Evolutionary conservation across 2,797 vertebrate species (phyloP), one percentile per base, ranked within the genome.

Genomic region (Coccyzus lansbergi): DNA sequence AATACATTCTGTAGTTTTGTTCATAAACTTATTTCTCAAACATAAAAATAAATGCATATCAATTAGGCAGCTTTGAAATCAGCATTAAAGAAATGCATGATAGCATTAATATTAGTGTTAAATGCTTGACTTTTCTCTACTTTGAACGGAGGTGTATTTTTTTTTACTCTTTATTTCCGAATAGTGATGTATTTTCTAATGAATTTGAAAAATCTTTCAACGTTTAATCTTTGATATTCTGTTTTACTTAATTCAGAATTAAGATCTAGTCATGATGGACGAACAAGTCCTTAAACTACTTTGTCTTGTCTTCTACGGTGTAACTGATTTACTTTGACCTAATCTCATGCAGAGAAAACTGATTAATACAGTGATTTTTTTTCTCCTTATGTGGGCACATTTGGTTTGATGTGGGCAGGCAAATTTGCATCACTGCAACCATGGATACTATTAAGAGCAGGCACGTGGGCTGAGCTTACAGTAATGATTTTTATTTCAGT

Each of bases 381-480:
- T 95, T 79, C 88, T 94, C 79, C 84, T 86, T 97, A 95, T 97
- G 97, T 97, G 95, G 97, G 97, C 96, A 97, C 79, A 60, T 88
- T 92, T 91, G 87, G 88, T 90, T 96, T 96, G 69, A 88, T 92
- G 95, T 97, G 97, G 97, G 97, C 97, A 97, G 98, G 96, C 95
- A 96, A 94, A 96, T 97, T 95, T 97, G 95, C 97, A 98, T 98
- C 98, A 98, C 72, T 97, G 97, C 96, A 98, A 86, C 97, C 97
- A 98, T 98, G 97, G 98, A 97, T 97, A 98, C 98, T 92, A 96
- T 97, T 97, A 97, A 97, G 96, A 97, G 96, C 93, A 96, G 86
- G 91, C 93, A 93, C 6, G 93, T 95, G 95, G 95, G 94, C 82
- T 95, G 94, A 91, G 70, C 95, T 94, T 96, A 96, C 95, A 84